phyloP scores from a whole-genome alignment of 1,140 invertebrate species.

The Apis laboriosa region DNA sequence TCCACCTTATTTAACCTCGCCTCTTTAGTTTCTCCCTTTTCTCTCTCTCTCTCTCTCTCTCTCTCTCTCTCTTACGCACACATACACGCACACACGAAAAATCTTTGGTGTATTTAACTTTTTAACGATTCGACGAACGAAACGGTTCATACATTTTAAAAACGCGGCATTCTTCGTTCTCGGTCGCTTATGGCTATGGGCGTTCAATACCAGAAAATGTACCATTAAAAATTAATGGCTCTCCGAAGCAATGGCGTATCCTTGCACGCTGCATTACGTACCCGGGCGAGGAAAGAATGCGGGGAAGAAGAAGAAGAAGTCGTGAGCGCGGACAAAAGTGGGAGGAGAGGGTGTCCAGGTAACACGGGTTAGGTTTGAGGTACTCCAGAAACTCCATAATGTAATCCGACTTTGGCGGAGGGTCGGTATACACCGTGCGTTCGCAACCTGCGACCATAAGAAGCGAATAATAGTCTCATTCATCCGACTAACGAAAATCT shows the following conservation, averaged over 20 bases:
- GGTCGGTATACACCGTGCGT: conserved; percentile 44
- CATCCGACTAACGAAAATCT: conserved; percentile 65
- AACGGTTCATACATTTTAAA: conserved; percentile 19
- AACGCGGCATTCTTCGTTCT: neutral
- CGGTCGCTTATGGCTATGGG: neutral
- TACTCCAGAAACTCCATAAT: conserved; percentile 63
- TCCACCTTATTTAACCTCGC: conserved; percentile 54
- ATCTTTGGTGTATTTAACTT: neutral
- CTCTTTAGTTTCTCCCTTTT: conserved; percentile 34
- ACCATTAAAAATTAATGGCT: conserved; percentile 40
- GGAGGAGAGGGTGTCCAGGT: conserved; percentile 41
- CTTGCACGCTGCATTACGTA: conserved; percentile 26
- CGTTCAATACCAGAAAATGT: conserved; percentile 7
- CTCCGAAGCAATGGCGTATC: conserved; percentile 9
- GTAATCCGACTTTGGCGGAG: conserved; percentile 67
- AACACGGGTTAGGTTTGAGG: conserved; percentile 55
- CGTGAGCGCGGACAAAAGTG: neutral
- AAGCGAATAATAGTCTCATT: conserved; percentile 72
- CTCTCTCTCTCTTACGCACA: too few species aligned
- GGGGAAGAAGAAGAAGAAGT: conserved; percentile 19
- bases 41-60: too few species aligned
- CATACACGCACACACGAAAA: neutral
- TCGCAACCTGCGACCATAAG: conserved; percentile 56
- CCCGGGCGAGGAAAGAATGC: conserved; percentile 23
- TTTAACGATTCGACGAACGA: neutral